Conservation (phyloP, 1,140 invertebrate genomes). For the Tetramorium simillimum region DNA sequence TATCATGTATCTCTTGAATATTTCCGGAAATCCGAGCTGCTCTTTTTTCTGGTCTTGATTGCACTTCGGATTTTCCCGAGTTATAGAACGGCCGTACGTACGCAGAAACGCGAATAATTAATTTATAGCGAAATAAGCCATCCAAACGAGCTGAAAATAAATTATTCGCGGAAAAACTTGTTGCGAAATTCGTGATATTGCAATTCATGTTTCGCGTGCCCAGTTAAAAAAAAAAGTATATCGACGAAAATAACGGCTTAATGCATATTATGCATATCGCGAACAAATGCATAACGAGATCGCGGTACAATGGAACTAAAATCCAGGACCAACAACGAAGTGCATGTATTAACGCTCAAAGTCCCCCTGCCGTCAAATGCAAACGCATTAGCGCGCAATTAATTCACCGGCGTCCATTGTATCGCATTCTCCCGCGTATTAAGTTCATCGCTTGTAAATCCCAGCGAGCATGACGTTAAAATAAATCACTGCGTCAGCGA, state of each 20-base stretch:
- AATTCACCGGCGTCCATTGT: constrained; percentile 50
- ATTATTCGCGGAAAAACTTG: constrained; percentile 13
- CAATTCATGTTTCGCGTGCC: not conserved
- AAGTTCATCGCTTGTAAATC: constrained; percentile 45
- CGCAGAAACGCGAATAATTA: not conserved
- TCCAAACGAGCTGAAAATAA: not conserved
- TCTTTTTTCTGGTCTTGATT: constrained; percentile 20
- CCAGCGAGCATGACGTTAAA: not conserved
- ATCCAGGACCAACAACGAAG: constrained; percentile 28
- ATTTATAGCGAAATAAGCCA: not conserved
- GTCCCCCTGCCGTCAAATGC: constrained; percentile 11
- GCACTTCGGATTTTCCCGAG: not conserved
- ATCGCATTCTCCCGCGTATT: constrained; percentile 40
- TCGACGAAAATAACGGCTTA: constrained; percentile 5
- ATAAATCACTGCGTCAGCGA: constrained; percentile 4
- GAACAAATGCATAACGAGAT: constrained; percentile 13
- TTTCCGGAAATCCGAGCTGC: constrained; percentile 12
- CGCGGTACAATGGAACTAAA: constrained; percentile 30
- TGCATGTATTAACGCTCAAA: constrained; percentile 43
- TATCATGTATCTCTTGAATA: constrained; percentile 32
- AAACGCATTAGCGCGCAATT: constrained; percentile 33
- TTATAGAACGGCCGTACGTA: not conserved
- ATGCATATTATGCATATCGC: constrained; percentile 36
- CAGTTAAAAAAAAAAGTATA: constrained; percentile 12
- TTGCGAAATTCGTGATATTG: not conserved